Conservation (phyloP, 2,888 invertebrate species). For the Kuschelorhynchus macadamiae region DNA sequence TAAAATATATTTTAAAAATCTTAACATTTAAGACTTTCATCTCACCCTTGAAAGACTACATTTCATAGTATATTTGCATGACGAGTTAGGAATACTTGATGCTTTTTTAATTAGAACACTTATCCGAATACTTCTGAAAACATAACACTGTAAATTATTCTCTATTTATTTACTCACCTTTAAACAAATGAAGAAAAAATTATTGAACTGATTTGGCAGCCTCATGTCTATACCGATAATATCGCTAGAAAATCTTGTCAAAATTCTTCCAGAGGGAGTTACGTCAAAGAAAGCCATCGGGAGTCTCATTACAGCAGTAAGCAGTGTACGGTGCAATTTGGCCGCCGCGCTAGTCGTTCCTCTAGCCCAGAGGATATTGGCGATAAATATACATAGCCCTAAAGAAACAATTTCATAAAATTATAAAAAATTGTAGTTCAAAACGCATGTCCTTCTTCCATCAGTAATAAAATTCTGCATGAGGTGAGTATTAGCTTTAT, state of each 20-base stretch:
- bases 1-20: too few species aligned
- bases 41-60: too few species aligned
- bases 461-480: too few species aligned
- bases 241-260: conserved; percentile 83
- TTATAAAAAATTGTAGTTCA: conserved; percentile 49
- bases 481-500: too few species aligned
- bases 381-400: conserved; percentile 25
- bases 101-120: too few species aligned
- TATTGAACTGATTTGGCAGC: conserved; percentile 64
- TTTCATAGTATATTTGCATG: too few species aligned
- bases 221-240: conserved; percentile 79
- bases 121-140: too few species aligned
- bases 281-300: conserved; percentile 85
- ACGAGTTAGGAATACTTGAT: too few species aligned
- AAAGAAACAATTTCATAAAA: conserved; percentile 57
- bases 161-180: too few species aligned
- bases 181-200: conserved; percentile 20
- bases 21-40: too few species aligned
- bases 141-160: too few species aligned
- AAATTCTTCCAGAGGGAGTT: conserved; percentile 82
- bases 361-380: conserved; percentile 62
- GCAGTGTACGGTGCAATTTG: conserved; percentile 73
- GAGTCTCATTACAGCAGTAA: conserved; percentile 75
- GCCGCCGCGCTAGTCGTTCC: conserved; percentile 71
- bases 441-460: too few species aligned